Percentiles rank a stretch among this genome's conserved stretches.
Evolutionary conservation across 2,797 vertebrate species (phyloP).

Genomic region (Crax fasciolata): DNA sequence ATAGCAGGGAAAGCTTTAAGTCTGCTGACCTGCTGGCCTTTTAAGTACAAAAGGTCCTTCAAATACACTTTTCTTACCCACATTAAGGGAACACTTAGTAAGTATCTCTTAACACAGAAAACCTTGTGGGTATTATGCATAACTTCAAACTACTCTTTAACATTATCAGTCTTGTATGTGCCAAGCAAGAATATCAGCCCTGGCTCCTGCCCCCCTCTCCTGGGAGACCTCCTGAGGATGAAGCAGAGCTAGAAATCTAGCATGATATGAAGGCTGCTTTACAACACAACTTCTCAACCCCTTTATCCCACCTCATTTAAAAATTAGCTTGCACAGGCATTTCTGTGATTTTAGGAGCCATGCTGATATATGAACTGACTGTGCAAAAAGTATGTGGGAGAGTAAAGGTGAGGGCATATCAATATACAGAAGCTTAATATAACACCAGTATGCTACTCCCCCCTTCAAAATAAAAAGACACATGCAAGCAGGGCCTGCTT

Average conservation of each 20-base stretch:
- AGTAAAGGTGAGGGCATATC: not conserved
- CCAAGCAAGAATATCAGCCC: not conserved
- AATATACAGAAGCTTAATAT: not conserved
- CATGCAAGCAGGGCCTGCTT: constrained; percentile 24
- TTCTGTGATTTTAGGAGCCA: not conserved
- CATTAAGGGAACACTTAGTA: not conserved
- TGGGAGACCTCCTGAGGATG: not conserved
- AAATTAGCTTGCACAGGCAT: not conserved
- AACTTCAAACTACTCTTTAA: not conserved
- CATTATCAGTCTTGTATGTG: not conserved
- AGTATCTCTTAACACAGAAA: not conserved
- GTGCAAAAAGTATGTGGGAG: not conserved
- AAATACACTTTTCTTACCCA: not conserved
- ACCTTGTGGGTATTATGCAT: not conserved
- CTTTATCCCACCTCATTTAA: not conserved
- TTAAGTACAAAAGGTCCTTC: not conserved
- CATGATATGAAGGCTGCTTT: not conserved
- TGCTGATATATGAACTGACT: constrained; percentile 14
- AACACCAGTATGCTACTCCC: not conserved
- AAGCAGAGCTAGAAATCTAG: not conserved
- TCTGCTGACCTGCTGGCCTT: too few species aligned
- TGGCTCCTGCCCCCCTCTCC: not conserved
- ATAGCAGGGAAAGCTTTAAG: not conserved
- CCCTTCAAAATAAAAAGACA: constrained; percentile 7
- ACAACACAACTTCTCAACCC: not conserved